A percentile compares a stretch with the other conserved stretches of the same genome.
These are phyloP conservation scores for Mythimna loreyi DNA, from an alignment of 2,888 invertebrate species.

Conservation along the genomic window DNA sequence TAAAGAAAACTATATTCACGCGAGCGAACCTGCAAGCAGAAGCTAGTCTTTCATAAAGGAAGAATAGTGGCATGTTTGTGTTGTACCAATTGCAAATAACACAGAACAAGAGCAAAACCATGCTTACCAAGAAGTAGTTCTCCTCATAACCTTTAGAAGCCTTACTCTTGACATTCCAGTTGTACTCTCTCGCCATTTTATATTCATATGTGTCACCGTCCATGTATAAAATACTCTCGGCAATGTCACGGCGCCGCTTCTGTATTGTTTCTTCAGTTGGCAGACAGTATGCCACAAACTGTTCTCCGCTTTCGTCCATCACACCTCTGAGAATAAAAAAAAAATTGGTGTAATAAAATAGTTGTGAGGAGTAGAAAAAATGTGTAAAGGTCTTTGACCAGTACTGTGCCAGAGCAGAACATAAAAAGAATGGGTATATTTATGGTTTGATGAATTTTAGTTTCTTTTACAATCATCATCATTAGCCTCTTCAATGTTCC, in stretches of 20 bases:
- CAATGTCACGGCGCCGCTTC: conserved; percentile 96
- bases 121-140: conserved; percentile 96
- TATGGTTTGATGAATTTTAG: too few species aligned
- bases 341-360: not conserved
- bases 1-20: too few species aligned
- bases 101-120: too few species aligned
- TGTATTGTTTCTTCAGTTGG: conserved; percentile 98
- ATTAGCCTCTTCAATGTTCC: too few species aligned
- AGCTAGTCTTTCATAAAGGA: too few species aligned
- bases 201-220: conserved; percentile 99
- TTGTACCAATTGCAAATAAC: too few species aligned
- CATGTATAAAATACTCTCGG: conserved; percentile 94
- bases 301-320: conserved; percentile 99
- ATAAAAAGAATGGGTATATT: too few species aligned
- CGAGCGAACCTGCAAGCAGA: too few species aligned
- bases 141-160: conserved; percentile 98
- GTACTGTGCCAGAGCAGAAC: not conserved
- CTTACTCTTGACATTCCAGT: conserved; percentile 99
- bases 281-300: conserved; percentile 99
- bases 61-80: too few species aligned
- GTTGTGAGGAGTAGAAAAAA: not conserved
- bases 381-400: not conserved
- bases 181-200: conserved; percentile 99
- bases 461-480: not conserved
- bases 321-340: conserved; percentile 94